These are phyloP conservation scores for Drosophila lowei DNA, from an alignment of 1,140 invertebrate genomes.

Conservation along the genomic window DNA sequence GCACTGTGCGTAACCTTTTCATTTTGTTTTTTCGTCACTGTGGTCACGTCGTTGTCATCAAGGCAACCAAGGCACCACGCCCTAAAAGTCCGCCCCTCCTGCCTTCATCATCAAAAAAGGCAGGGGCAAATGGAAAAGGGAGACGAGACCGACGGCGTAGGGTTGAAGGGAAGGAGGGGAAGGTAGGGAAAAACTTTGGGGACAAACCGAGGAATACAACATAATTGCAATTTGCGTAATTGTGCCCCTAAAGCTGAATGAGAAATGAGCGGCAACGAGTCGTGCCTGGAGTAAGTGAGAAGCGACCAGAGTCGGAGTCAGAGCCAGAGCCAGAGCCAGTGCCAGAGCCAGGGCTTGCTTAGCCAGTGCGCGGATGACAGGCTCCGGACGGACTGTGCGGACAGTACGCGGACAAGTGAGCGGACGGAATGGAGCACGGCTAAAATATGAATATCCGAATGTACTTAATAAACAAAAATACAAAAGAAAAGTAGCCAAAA, in stretches of 20 bases:
- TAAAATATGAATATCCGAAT: constrained; percentile 63
- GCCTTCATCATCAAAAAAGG: constrained; percentile 17
- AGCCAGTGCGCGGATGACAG: constrained; percentile 33
- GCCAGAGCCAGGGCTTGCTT: constrained; percentile 5
- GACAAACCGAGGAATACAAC: constrained; percentile 61
- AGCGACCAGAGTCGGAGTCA: constrained; percentile 8
- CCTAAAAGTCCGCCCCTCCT: constrained; percentile 16
- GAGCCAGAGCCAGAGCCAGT: too few relatives aligned
- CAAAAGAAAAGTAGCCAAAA: constrained; percentile 62
- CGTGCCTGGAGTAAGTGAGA: constrained; percentile 54
- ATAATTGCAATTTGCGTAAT: constrained; percentile 75
- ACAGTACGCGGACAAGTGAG: constrained; percentile 4
- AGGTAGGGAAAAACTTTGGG: constrained; percentile 43
- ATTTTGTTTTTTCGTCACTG: constrained; percentile 45
- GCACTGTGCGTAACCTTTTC: constrained; percentile 23
- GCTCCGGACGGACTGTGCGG: constrained; percentile 3
- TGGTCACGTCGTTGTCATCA: constrained; percentile 62
- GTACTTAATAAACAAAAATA: constrained; percentile 66
- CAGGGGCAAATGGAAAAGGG: neutral
- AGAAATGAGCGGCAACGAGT: constrained; percentile 61
- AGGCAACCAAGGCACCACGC: constrained; percentile 20
- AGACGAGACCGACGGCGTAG: neutral
- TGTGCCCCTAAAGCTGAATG: constrained; percentile 71
- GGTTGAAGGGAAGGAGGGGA: constrained; percentile 1
- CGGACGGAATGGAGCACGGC: constrained; percentile 22